phyloP scores from a whole-genome alignment of 2,888 invertebrate species.

The Drosophila siamana region DNA sequence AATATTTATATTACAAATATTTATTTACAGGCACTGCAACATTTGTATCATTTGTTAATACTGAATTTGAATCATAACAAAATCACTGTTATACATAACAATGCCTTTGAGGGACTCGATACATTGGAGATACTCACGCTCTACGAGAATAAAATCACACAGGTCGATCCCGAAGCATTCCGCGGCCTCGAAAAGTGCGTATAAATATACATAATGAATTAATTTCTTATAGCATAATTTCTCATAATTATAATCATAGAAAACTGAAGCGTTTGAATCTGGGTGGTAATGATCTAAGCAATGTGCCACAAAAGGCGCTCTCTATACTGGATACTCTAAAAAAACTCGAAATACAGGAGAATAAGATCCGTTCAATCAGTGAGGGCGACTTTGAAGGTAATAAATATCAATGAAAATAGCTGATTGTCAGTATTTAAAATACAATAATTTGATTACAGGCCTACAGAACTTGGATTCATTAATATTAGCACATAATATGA shows the following conservation, averaged over 20 bases:
- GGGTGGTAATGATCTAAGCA: constrained; percentile 92
- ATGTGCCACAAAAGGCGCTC: constrained; percentile 93
- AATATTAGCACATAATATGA: constrained; percentile 93
- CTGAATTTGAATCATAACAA: constrained; percentile 95
- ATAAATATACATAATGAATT: constrained; percentile 44
- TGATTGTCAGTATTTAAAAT: neutral
- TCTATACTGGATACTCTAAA: constrained; percentile 92
- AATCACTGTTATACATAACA: constrained; percentile 91
- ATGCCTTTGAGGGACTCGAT: constrained; percentile 94
- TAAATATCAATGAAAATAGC: constrained; percentile 17
- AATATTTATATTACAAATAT: neutral
- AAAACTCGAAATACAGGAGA: constrained; percentile 95
- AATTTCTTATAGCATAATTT: neutral
- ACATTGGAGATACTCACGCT: constrained; percentile 94
- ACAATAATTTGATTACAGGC: constrained; percentile 86
- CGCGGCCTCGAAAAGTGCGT: constrained; percentile 93
- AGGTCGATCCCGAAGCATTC: constrained; percentile 93
- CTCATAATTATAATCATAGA: constrained; percentile 84
- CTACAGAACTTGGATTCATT: constrained; percentile 92
- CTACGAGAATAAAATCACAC: constrained; percentile 93
- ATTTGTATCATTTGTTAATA: constrained; percentile 93
- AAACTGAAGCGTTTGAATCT: constrained; percentile 94
- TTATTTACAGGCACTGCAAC: constrained; percentile 88
- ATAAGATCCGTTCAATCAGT: constrained; percentile 90
- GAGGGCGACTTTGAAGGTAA: constrained; percentile 95